Evolutionary conservation across 2,888 invertebrate species (phyloP).

Genomic region (Rhingia campestris): DNA sequence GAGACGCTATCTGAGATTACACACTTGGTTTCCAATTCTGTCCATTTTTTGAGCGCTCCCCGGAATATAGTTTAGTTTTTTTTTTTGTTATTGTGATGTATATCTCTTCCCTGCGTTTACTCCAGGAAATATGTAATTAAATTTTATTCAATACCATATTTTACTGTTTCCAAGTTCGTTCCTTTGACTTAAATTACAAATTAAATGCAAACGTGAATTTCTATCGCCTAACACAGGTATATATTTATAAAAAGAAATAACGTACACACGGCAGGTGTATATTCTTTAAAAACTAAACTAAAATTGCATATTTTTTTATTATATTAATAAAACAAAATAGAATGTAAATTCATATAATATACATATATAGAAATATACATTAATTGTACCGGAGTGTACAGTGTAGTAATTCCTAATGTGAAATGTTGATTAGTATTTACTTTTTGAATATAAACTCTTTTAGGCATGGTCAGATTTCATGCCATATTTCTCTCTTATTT

Average conservation of each 20-base stretch:
- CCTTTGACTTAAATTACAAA: constrained; percentile 42
- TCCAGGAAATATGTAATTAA: constrained; percentile 24
- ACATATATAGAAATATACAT: constrained; percentile 13
- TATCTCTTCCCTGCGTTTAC: constrained; percentile 6
- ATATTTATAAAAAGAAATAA: constrained; percentile 32
- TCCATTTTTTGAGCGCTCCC: constrained; percentile 90
- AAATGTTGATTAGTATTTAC: constrained; percentile 66
- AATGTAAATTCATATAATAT: constrained; percentile 38
- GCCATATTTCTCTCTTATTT: constrained; percentile 35
- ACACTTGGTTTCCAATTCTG: constrained; percentile 89
- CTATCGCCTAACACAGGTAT: constrained; percentile 40
- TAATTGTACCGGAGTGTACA: constrained; percentile 38
- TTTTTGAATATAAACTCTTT: constrained; percentile 20
- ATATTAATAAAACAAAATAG: constrained; percentile 67
- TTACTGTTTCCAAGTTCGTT: constrained; percentile 53
- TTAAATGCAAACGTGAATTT: constrained; percentile 59
- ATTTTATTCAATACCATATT: constrained; percentile 26
- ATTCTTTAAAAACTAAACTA: constrained; percentile 31
- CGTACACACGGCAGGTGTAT: constrained; percentile 30
- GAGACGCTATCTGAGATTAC: constrained; percentile 86
- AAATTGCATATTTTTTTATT: constrained; percentile 63
- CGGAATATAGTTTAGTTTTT: constrained; percentile 86
- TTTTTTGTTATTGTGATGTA: background rate
- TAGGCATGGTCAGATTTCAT: constrained; percentile 35
- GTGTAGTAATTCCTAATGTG: constrained; percentile 60